Evolutionary conservation across 2,113 vertebrate species (phyloP).

Genomic region (Neolamprologus longior): DNA sequence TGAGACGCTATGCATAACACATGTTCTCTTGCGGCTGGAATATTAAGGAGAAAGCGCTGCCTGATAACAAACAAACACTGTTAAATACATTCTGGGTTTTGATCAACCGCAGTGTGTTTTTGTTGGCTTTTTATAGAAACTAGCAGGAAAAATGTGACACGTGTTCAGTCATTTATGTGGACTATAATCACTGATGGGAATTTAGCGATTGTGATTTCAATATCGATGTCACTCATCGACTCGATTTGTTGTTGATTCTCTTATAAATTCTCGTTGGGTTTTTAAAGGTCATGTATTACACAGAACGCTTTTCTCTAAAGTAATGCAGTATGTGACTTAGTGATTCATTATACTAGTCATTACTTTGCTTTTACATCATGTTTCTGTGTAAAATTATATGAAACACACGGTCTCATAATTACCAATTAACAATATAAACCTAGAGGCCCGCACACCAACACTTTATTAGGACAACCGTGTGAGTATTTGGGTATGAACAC

Average conservation of each 20-base stretch:
- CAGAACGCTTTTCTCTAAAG: accelerated
- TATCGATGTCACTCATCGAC: accelerated
- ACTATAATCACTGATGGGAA: background rate
- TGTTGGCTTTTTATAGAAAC: background rate
- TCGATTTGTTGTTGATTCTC: too few species aligned
- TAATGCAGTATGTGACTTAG: background rate
- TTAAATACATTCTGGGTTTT: background rate
- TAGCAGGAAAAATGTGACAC: background rate
- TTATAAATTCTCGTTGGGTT: too few species aligned
- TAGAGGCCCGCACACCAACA: accelerated
- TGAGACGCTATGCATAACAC: background rate
- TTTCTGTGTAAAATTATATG: background rate
- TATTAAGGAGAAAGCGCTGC: background rate
- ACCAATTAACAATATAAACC: background rate
- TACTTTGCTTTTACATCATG: background rate
- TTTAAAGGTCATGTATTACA: background rate
- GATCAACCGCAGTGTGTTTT: background rate
- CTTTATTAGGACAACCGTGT: too few species aligned
- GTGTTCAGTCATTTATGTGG: background rate
- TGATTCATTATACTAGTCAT: background rate
- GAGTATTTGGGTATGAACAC: background rate
- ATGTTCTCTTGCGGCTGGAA: background rate
- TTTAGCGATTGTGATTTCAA: background rate
- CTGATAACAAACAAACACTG: background rate
- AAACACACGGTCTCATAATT: background rate